Conservation (phyloP, 2,888 invertebrate genomes). For the Drosophila neotestacea region DNA sequence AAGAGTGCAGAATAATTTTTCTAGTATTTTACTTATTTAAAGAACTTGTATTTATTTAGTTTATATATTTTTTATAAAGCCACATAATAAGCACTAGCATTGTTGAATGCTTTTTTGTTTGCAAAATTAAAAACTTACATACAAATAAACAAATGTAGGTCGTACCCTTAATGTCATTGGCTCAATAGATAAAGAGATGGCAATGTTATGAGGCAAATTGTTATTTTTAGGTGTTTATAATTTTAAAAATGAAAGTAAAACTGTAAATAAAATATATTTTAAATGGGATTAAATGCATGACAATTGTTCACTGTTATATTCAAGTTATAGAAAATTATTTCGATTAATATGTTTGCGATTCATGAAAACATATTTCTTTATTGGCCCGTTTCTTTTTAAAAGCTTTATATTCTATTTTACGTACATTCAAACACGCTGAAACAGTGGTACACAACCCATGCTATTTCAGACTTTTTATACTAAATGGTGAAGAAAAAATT, state of each 20-base stretch:
- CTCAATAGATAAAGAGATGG: conserved; percentile 59
- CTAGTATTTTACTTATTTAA: background rate
- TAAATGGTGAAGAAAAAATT: background rate
- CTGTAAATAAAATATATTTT: conserved; percentile 4
- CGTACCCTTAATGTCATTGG: conserved; percentile 19
- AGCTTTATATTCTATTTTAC: conserved; percentile 24
- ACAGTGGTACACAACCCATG: conserved; percentile 19
- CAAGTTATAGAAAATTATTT: conserved; percentile 15
- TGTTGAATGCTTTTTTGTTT: conserved; percentile 9
- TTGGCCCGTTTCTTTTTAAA: conserved; percentile 35
- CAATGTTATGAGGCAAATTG: conserved; percentile 80
- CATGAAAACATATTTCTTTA: conserved; percentile 24
- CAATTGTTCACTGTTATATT: conserved; percentile 23
- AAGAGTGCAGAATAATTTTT: background rate
- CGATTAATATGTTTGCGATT: conserved; percentile 10
- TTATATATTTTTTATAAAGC: background rate
- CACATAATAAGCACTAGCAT: background rate
- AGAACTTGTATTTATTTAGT: background rate
- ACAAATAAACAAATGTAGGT: conserved; percentile 1
- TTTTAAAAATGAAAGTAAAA: conserved; percentile 24
- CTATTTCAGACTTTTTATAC: background rate
- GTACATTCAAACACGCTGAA: conserved; percentile 23
- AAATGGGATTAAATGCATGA: conserved; percentile 46
- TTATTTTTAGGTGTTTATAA: conserved; percentile 18
- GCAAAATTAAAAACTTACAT: background rate